Evolutionary conservation across 37 sponge, comb jelly and placozoan species (phyloP).

Genomic region (Beroe ovata): DNA sequence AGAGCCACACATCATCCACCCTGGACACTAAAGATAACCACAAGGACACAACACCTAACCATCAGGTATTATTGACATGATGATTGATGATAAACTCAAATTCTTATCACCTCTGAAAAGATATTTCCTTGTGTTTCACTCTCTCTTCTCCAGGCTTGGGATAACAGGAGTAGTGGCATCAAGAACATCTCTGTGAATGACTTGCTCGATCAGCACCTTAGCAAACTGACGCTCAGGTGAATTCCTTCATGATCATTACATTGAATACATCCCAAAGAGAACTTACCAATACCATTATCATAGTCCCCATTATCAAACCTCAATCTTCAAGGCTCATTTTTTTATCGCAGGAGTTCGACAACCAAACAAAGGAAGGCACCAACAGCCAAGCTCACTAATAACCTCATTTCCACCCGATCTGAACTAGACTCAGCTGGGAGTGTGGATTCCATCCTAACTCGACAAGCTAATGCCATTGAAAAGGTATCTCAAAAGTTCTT

Average conservation of each 20-base stretch:
- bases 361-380: too few relatives aligned
- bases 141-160: background rate
- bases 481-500: too few relatives aligned
- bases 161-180: background rate
- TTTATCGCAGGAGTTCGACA: too few relatives aligned
- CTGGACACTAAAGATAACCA: background rate
- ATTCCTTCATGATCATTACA: background rate
- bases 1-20: background rate
- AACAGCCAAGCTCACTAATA: too few relatives aligned
- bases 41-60: background rate
- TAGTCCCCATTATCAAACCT: too few relatives aligned
- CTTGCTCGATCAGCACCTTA: slow-evolving; percentile 32
- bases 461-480: slow-evolving; percentile 25
- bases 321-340: too few relatives aligned
- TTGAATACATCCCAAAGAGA: background rate
- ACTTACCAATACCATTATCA: too few relatives aligned
- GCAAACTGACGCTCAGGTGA: slow-evolving; percentile 18
- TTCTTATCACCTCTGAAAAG: too few relatives aligned
- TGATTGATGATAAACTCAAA: too few relatives aligned
- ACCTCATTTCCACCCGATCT: background rate
- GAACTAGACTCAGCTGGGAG: background rate
- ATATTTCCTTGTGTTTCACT: too few relatives aligned
- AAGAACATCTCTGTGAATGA: slow-evolving; percentile 34
- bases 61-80: background rate
- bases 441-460: slow-evolving; percentile 10